Percentiles rank a stretch among this genome's conserved stretches.
These are phyloP conservation scores for Tor tambroides DNA, from an alignment of 2,113 vertebrate genomes.

Conservation along the genomic window DNA sequence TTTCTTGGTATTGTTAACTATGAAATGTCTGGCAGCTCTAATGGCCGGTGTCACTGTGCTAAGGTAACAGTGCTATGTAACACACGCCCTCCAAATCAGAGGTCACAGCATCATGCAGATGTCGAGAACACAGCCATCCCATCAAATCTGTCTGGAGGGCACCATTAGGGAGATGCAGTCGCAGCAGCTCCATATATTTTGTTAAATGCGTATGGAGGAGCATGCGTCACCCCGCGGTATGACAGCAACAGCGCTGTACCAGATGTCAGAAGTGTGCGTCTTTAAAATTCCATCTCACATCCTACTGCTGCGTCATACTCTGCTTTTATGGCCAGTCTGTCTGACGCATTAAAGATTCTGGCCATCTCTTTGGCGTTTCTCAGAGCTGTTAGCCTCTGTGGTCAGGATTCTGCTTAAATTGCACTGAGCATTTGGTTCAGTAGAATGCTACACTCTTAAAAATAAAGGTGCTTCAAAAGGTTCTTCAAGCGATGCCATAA, in stretches of 20 bases:
- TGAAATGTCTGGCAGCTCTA: too few relatives aligned
- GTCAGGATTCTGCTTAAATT: slow-evolving; percentile 2
- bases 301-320: slow-evolving; percentile 32
- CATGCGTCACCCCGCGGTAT: not conserved
- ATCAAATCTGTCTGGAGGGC: too few relatives aligned
- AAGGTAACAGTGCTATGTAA: too few relatives aligned
- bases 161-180: slow-evolving; percentile 24
- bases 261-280: not conserved
- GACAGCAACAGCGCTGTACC: not conserved
- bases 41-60: too few relatives aligned
- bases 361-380: not conserved
- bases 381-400: not conserved
- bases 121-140: too few relatives aligned
- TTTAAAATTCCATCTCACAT: slow-evolving; percentile 22
- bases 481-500: too few relatives aligned
- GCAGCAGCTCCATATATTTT: not conserved
- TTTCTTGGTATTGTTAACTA: too few relatives aligned
- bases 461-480: too few relatives aligned
- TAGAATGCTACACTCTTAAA: too few relatives aligned
- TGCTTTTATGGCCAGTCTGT: not conserved
- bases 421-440: slow-evolving; percentile 22
- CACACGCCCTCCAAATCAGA: too few relatives aligned
- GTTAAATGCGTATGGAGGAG: slow-evolving; percentile 10
- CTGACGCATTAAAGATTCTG: not conserved
- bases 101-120: too few relatives aligned